Evolutionary conservation across 2,113 vertebrate genomes (phyloP).

Genomic region (Oreocharis arfaki): DNA sequence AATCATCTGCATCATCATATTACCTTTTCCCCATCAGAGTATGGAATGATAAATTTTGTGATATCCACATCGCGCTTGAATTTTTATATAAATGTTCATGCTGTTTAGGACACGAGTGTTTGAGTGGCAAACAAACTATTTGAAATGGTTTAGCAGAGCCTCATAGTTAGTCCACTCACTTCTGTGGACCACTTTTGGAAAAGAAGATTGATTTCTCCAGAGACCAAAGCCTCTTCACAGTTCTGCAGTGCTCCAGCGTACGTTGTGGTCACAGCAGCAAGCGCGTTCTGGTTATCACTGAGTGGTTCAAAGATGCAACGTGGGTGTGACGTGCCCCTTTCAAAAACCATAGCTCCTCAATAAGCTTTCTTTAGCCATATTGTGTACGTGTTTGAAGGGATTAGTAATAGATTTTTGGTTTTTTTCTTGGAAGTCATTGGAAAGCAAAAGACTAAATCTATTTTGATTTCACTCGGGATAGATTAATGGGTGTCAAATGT

Average conservation of each 20-base stretch:
- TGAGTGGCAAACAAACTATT: neutral
- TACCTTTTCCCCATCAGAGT: neutral
- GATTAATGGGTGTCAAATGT: conserved; percentile 22
- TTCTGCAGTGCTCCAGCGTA: neutral
- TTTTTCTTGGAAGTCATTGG: conserved; percentile 1
- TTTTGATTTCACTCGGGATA: conserved; percentile 8
- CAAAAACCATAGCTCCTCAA: neutral
- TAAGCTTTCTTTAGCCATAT: neutral
- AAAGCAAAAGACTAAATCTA: neutral
- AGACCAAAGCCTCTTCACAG: neutral
- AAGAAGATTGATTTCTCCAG: neutral
- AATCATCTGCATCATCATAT: neutral
- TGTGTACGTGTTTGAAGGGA: neutral
- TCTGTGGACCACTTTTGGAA: neutral
- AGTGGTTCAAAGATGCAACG: neutral
- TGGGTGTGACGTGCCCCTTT: neutral
- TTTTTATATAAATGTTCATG: neutral
- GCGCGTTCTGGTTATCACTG: neutral
- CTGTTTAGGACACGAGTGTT: neutral
- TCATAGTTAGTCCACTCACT: neutral
- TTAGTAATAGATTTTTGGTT: neutral
- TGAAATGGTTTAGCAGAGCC: neutral
- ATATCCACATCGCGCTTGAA: neutral
- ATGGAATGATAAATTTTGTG: neutral
- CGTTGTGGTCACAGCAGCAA: neutral